A percentile compares a stretch with the other conserved stretches of the same genome.
These are phyloP conservation scores for Gorsachius magnificus DNA, from an alignment of 2,797 vertebrate genomes.

Conservation along the genomic window DNA sequence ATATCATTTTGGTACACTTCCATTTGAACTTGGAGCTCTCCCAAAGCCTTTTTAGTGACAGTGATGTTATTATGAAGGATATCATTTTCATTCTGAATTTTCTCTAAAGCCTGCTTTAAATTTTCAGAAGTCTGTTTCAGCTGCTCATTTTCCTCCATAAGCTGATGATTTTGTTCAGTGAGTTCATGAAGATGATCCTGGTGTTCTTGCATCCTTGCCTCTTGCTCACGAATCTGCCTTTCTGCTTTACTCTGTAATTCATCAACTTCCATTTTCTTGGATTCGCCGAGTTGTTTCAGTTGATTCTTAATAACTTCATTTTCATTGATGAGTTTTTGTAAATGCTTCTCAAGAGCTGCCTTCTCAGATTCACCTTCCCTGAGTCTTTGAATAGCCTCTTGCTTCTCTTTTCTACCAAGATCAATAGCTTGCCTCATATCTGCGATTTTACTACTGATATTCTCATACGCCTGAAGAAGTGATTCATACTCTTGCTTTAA, in stretches of 20 bases:
- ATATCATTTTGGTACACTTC: conserved; percentile 72
- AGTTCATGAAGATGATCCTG: conserved; percentile 57
- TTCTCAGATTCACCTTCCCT: conserved; percentile 75
- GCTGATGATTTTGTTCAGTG: conserved; percentile 68
- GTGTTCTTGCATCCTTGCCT: conserved; percentile 59
- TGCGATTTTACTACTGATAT: conserved; percentile 87
- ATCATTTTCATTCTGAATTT: conserved; percentile 75
- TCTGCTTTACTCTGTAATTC: conserved; percentile 78
- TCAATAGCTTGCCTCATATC: conserved; percentile 88
- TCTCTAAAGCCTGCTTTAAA: conserved; percentile 68
- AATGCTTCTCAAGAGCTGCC: conserved; percentile 69
- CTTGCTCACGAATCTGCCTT: conserved; percentile 68
- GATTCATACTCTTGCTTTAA: conserved; percentile 90
- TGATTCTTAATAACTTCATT: conserved; percentile 75
- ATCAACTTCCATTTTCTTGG: conserved; percentile 73
- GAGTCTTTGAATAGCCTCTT: conserved; percentile 78
- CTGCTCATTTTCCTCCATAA: conserved; percentile 72
- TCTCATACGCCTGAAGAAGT: conserved; percentile 88
- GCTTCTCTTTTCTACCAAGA: conserved; percentile 81
- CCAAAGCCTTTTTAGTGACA: conserved; percentile 67
- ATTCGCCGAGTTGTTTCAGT: conserved; percentile 72
- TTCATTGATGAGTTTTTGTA: conserved; percentile 73
- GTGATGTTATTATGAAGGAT: conserved; percentile 69
- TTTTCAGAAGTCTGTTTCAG: conserved; percentile 73
- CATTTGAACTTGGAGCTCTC: conserved; percentile 75